Conservation (phyloP, 2,113 vertebrate genomes). For the Amazona vittata region DNA sequence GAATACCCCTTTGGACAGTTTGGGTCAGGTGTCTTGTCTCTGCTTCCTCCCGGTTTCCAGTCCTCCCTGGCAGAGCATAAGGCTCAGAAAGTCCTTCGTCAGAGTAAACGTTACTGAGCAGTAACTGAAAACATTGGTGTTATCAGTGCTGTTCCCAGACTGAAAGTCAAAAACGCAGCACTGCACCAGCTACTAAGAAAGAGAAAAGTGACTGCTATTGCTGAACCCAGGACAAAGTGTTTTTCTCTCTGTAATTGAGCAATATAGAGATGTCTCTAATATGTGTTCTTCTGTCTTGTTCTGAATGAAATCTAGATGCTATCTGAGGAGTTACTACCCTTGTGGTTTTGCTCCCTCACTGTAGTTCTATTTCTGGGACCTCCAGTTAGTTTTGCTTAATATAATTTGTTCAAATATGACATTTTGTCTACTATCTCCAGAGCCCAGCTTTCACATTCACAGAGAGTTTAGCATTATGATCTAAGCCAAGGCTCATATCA, state of each 20-base stretch:
- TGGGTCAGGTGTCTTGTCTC: too few species aligned
- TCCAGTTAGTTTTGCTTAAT: slow-evolving; percentile 29
- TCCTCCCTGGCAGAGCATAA: too few species aligned
- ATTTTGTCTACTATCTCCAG: slow-evolving; percentile 65
- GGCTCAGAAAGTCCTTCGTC: too few species aligned
- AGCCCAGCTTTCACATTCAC: slow-evolving; percentile 65
- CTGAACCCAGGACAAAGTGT: not conserved
- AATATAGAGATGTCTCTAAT: not conserved
- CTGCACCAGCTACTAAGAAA: too few species aligned
- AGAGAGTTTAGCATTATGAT: slow-evolving; percentile 53
- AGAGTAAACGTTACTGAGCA: too few species aligned
- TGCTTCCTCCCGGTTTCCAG: too few species aligned
- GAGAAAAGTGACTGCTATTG: too few species aligned
- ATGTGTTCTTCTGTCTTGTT: not conserved
- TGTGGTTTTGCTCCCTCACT: not conserved
- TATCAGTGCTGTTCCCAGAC: too few species aligned
- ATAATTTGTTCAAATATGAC: slow-evolving; percentile 62
- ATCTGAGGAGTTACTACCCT: not conserved
- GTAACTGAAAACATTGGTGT: too few species aligned
- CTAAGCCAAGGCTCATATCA: slow-evolving; percentile 44
- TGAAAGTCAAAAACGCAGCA: too few species aligned
- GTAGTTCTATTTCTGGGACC: slow-evolving; percentile 35
- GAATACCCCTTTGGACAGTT: too few species aligned
- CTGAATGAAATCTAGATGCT: not conserved
- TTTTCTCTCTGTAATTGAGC: not conserved